Evolutionary conservation across 2,797 vertebrate genomes (phyloP).

Genomic region (Myoxocephalus aenaeus): DNA sequence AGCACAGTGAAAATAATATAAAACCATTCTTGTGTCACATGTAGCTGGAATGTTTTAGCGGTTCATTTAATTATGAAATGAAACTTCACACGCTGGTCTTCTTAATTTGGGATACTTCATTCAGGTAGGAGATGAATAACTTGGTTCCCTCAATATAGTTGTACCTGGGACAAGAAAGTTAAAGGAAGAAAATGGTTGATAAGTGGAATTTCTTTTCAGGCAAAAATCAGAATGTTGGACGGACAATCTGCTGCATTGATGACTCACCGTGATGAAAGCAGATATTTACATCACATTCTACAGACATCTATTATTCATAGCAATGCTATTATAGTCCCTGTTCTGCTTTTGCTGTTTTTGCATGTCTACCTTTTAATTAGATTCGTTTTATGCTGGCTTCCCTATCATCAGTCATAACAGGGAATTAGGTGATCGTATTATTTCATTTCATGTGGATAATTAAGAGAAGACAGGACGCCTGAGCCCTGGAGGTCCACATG

Average conservation of each 20-base stretch:
- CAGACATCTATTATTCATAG: background rate
- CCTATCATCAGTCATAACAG: background rate
- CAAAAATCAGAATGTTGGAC: background rate
- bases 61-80: background rate
- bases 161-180: constrained; percentile 75
- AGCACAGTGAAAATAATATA: background rate
- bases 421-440: constrained; percentile 5
- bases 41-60: background rate
- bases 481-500: background rate
- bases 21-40: background rate
- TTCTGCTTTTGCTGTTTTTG: background rate
- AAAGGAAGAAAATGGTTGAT: background rate
- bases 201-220: background rate
- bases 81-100: constrained; percentile 60
- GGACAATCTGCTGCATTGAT: background rate
- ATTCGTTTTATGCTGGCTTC: background rate
- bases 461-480: background rate
- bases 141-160: constrained; percentile 94
- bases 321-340: background rate
- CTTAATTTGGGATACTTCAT: constrained; percentile 81
- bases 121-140: constrained; percentile 86
- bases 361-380: background rate
- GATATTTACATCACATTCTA: background rate
- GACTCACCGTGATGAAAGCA: background rate
- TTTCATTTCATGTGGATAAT: background rate